These are phyloP conservation scores for Pan troglodytes DNA, from an alignment of 2,113 vertebrate species.

Conservation along the genomic window NHGRI_mPanTro3-v2.1_pri NC_072416.2:83602501-83603000, in stretches of 20 bases:
- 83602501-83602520: too few species aligned
- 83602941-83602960: background rate
- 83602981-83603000: background rate
- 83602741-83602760: too few species aligned
- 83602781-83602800: background rate
- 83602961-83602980: background rate
- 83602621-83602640: background rate
- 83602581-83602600: too few species aligned
- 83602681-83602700: background rate
- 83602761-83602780: background rate
- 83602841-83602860: background rate
- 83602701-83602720: background rate
- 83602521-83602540: too few species aligned
- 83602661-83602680: background rate
- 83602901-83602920: background rate
- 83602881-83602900: too few species aligned
- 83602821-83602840: background rate
- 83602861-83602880: too few species aligned
- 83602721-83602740: background rate
- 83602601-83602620: too few species aligned
- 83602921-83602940: background rate
- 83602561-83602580: too few species aligned
- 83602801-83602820: background rate
- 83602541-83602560: too few species aligned
- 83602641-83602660: background rate